phyloP scores from a whole-genome alignment of 2,888 invertebrate genomes.

The Drosophila buzzatii region DNA sequence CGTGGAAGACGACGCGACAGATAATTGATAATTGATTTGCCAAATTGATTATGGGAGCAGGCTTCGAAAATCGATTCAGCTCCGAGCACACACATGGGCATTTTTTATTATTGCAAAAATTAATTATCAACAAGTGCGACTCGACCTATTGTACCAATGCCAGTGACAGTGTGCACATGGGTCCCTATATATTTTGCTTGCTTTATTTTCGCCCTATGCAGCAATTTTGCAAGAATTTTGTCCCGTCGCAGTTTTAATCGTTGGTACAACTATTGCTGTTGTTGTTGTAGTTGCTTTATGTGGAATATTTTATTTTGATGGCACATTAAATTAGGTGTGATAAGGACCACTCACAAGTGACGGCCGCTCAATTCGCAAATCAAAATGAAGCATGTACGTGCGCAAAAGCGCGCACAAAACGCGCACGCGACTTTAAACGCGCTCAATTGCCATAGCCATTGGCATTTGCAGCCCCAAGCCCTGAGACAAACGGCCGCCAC shows the following conservation, averaged over 20 bases:
- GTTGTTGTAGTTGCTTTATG: constrained; percentile 2
- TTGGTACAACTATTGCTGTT: constrained; percentile 18
- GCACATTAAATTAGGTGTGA: constrained; percentile 48
- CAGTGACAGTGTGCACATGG: neutral
- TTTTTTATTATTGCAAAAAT: constrained; percentile 18
- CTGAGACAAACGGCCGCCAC: constrained; percentile 44
- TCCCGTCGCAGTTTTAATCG: constrained; percentile 39
- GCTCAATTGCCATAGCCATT: neutral
- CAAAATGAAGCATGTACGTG: constrained; percentile 51
- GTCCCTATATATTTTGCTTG: constrained; percentile 4
- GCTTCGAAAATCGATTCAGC: constrained; percentile 20
- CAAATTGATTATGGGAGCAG: constrained; percentile 39
- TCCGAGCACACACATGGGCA: constrained; percentile 3
- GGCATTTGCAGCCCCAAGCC: neutral
- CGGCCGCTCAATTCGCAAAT: constrained; percentile 6
- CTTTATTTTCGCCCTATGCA: constrained; percentile 8
- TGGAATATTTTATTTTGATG: constrained; percentile 43
- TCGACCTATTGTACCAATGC: constrained; percentile 21
- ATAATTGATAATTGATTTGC: constrained; percentile 51
- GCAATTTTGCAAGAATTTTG: constrained; percentile 41
- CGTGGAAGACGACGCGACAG: constrained; percentile 52
- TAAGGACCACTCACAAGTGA: constrained; percentile 58
- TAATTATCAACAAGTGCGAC: constrained; percentile 41
- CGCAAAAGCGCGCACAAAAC: constrained; percentile 45
- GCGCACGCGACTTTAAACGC: constrained; percentile 30